phyloP scores from a whole-genome alignment of 1,140 invertebrate species.

The Drosophila takahashii region DNA sequence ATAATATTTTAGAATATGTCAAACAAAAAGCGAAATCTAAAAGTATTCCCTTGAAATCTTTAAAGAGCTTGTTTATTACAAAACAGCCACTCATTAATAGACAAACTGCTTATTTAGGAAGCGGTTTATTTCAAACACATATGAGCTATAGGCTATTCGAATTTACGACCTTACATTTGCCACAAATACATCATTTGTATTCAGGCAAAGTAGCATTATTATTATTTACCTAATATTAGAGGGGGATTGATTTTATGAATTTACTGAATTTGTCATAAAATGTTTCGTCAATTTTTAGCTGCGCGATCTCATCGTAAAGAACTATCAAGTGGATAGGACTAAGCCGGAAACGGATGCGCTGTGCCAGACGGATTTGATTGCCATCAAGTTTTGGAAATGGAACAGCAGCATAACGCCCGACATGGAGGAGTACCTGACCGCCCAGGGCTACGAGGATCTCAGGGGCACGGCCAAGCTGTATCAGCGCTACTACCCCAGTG shows the following conservation, averaged over 20 bases:
- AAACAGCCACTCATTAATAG: neutral
- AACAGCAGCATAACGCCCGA: conserved; percentile 86
- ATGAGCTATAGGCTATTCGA: neutral
- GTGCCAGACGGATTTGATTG: conserved; percentile 86
- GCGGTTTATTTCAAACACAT: conserved; percentile 12
- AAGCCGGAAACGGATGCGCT: conserved; percentile 85
- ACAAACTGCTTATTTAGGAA: neutral
- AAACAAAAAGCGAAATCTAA: no score
- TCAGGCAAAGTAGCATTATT: neutral
- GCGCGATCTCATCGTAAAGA: conserved; percentile 86
- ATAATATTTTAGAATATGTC: no score
- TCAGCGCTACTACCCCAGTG: conserved; percentile 86
- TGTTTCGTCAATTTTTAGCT: conserved; percentile 38
- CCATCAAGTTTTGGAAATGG: conserved; percentile 87
- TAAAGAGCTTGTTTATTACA: neutral
- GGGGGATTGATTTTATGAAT: neutral
- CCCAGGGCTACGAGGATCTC: conserved; percentile 87
- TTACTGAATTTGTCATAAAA: neutral
- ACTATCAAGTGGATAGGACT: conserved; percentile 85
- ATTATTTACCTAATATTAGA: neutral
- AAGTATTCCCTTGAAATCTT: neutral
- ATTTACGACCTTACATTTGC: conserved; percentile 2
- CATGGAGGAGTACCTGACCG: conserved; percentile 86
- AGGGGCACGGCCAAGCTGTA: conserved; percentile 87
- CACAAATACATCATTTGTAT: conserved; percentile 25